Evolutionary conservation across 2,888 invertebrate species (phyloP).

Genomic region (Blera fallax): DNA sequence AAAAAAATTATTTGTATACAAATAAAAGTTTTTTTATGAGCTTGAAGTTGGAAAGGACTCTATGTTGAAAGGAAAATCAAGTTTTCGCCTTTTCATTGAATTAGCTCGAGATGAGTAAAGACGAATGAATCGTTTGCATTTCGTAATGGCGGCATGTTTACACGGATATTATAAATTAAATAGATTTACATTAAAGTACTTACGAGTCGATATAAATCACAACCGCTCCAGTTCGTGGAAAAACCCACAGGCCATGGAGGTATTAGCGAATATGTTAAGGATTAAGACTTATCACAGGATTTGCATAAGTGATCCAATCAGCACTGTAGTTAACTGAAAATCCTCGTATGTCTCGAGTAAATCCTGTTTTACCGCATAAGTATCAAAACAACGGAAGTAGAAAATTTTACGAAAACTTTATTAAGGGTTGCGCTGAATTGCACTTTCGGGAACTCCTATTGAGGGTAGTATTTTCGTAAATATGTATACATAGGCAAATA

Average conservation of each 20-base stretch:
- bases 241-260: background rate
- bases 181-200: background rate
- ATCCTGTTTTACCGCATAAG: constrained; percentile 37
- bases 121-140: background rate
- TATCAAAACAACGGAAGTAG: constrained; percentile 22
- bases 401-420: constrained; percentile 54
- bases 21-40: constrained; percentile 10
- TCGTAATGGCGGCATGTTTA: background rate
- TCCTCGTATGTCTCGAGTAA: constrained; percentile 42
- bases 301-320: constrained; percentile 61
- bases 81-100: constrained; percentile 10
- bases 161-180: constrained; percentile 13
- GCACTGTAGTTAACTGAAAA: constrained; percentile 59
- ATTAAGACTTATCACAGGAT: constrained; percentile 45
- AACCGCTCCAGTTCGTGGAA: background rate
- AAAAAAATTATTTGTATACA: constrained; percentile 38
- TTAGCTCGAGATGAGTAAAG: constrained; percentile 2
- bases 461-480: too few relatives aligned
- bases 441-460: background rate
- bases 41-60: background rate
- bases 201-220: constrained; percentile 10
- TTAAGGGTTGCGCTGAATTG: constrained; percentile 29
- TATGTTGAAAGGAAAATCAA: constrained; percentile 3
- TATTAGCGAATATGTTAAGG: constrained; percentile 25
- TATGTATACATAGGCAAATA: too few relatives aligned